A percentile compares a stretch with the other conserved stretches of the same genome.
These are phyloP conservation scores for Petrocephalus sullivani DNA, from an alignment of 2,797 vertebrate species.

Conservation along the genomic window DNA sequence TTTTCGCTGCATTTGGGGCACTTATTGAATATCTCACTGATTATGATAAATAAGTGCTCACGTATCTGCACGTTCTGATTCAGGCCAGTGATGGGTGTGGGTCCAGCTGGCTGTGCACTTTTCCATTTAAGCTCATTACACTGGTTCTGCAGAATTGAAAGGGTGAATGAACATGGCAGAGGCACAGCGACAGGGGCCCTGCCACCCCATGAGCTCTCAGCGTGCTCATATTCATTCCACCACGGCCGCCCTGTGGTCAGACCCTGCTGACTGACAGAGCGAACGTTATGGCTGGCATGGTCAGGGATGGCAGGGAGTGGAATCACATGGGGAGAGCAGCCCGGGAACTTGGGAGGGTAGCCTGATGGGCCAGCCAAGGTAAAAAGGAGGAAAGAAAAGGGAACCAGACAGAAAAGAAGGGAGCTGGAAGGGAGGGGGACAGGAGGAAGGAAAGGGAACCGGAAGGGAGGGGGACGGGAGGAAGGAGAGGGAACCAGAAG, in stretches of 20 bases:
- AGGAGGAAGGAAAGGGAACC: neutral
- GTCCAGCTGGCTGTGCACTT: neutral
- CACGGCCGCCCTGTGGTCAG: neutral
- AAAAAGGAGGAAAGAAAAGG: neutral
- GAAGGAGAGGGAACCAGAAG: conserved; percentile 11
- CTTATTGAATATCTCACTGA: conserved; percentile 15
- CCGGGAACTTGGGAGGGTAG: neutral
- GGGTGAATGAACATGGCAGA: neutral
- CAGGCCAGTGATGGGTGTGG: neutral
- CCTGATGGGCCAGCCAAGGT: neutral
- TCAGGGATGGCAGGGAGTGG: neutral
- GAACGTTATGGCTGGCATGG: neutral
- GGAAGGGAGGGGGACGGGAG: neutral
- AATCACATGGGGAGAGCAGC: neutral
- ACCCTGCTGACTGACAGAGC: neutral
- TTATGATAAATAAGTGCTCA: conserved; percentile 2
- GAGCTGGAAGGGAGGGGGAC: neutral
- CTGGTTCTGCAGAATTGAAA: neutral
- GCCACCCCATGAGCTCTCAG: neutral
- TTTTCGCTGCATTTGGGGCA: neutral
- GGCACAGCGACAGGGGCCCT: neutral
- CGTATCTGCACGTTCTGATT: neutral
- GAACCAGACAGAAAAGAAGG: neutral
- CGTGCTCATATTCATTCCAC: neutral
- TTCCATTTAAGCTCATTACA: neutral